These are phyloP conservation scores for Virgularia gustaviana DNA, from an alignment of 92 coral and sea anemone genomes.

Conservation along the genomic window DNA sequence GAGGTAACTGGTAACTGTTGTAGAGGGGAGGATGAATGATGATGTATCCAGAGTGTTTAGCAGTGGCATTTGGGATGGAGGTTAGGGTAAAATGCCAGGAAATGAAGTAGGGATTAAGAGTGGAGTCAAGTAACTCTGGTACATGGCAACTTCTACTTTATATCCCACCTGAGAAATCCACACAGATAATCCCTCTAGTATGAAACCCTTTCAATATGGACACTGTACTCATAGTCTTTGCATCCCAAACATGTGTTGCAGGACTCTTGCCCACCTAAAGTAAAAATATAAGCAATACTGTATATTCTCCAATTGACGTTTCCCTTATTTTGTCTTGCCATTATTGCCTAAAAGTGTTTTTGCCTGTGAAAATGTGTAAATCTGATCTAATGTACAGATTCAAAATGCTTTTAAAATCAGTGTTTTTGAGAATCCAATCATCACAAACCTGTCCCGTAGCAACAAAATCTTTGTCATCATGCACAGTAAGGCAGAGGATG, in stretches of 20 bases:
- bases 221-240: slow-evolving; percentile 80
- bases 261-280: slow-evolving; percentile 83
- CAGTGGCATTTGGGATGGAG: too few species aligned
- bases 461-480: slow-evolving; percentile 86
- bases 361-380: too few species aligned
- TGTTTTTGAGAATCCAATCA: neutral
- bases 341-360: too few species aligned
- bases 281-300: neutral
- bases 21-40: too few species aligned
- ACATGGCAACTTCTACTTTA: neutral
- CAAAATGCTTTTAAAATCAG: neutral
- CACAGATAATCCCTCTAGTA: slow-evolving; percentile 88
- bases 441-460: slow-evolving; percentile 99
- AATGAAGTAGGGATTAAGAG: too few species aligned
- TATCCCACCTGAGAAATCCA: slow-evolving; percentile 85
- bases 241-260: slow-evolving; percentile 95
- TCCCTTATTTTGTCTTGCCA: neutral
- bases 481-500: slow-evolving; percentile 87
- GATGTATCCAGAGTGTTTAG: too few species aligned
- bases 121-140: too few species aligned
- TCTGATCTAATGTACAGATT: neutral
- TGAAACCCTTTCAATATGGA: slow-evolving; percentile 88
- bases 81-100: too few species aligned
- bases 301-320: neutral
- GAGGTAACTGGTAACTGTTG: too few species aligned